Evolutionary conservation across 2,888 invertebrate genomes (phyloP), one percentile per base, ranked within the genome.

Genomic region (Brachyopa scutellaris): DNA sequence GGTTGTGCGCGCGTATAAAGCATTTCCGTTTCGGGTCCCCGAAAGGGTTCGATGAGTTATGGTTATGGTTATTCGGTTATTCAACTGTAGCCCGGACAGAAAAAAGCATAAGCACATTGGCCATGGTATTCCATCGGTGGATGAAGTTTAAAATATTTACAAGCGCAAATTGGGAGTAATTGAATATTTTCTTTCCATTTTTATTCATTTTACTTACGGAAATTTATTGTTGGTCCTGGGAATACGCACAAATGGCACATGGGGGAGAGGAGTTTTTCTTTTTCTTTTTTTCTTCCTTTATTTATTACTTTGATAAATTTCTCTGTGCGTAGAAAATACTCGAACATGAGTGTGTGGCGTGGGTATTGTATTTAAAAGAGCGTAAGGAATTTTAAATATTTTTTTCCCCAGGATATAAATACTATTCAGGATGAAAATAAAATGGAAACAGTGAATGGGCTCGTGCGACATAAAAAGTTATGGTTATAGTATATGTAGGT

Each of bases 111-210:
- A 21, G 15, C 70, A 53, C 42, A 66, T 53, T 53, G 66, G 42
- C 6, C 5, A 2, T 26, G 26, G 26, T 5, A 26, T 26, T 3
- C 4, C 3, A 15, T 19, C 7, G 45, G 31, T 36, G 45, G 55
- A 26, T 47, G 57, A 57, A 69, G 49, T 59, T 73, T 55, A 59
- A 74, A 66, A 51, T 74, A 66, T 67, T 59, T 67, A 64, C 51
- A 78, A 64, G 26, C 59, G 45, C 51, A 78, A 78, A 72, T 72
- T 72, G 49, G 36, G 45, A 72, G 59, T 78, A 78, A 78, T 78
- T 72, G 78, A 78, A 72, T 72, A 66, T 72, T 72, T 72, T 78
- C 15, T 15, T 53, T 57, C 4, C 1, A 13, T 21, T 23, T 23
- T 49, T 31, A 13, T 74, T 26, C 45, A 8, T 66, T 45, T 19